These are phyloP conservation scores for Triplophysa bombifrons DNA, from an alignment of 2,797 vertebrate species.

Conservation along the genomic window DNA sequence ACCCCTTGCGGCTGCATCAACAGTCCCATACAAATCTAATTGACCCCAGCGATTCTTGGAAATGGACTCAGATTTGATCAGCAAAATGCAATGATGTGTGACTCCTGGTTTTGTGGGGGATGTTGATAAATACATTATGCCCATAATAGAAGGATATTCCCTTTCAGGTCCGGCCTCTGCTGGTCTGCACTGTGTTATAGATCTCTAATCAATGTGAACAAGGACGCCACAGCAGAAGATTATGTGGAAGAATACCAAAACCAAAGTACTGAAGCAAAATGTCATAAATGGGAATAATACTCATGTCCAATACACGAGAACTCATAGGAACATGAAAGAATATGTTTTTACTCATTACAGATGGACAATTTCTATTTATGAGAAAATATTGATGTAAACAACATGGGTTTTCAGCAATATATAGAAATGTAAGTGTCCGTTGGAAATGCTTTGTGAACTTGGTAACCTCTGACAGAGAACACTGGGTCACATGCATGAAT, in stretches of 20 bases:
- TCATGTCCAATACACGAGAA: neutral
- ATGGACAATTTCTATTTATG: neutral
- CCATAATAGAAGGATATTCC: conserved; percentile 63
- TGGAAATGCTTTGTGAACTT: neutral
- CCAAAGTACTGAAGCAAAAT: no score
- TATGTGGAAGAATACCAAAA: conserved; percentile 7
- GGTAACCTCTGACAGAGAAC: conserved; percentile 13
- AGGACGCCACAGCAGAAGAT: conserved; percentile 48
- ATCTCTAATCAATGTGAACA: conserved; percentile 63
- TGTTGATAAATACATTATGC: conserved; percentile 50
- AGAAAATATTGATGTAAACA: no score
- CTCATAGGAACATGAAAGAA: neutral
- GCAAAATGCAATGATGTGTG: conserved; percentile 34
- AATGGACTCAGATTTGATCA: conserved; percentile 32
- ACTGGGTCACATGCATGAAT: conserved; percentile 20
- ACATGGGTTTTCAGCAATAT: no score
- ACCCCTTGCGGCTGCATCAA: neutral
- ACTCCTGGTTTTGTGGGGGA: conserved; percentile 44
- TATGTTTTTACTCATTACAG: neutral
- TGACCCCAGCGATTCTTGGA: conserved; percentile 42
- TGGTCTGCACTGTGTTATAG: conserved; percentile 53
- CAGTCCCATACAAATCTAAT: conserved; percentile 32
- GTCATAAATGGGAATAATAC: neutral
- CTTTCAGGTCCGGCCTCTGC: conserved; percentile 54
- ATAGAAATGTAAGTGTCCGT: neutral